A percentile compares a stretch with the other conserved stretches of the same genome.
phyloP scores from a whole-genome alignment of 2,797 vertebrate species.

The Uromys caudimaculatus region DNA sequence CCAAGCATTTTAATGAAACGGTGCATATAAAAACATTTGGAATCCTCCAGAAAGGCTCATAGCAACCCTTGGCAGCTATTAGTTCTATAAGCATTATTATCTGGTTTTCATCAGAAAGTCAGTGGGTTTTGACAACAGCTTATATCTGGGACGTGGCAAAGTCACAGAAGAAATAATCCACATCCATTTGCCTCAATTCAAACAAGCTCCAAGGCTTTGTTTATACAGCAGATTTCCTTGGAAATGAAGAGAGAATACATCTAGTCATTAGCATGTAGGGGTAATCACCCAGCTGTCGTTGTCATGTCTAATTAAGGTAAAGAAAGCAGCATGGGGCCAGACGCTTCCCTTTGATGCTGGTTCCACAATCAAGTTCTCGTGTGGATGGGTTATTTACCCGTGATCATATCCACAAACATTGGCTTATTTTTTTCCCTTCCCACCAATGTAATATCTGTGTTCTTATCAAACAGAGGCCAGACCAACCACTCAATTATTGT shows the following conservation, averaged over 20 bases:
- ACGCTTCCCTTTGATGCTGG: not conserved
- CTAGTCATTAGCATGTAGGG: slow-evolving; percentile 49
- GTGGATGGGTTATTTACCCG: slow-evolving; percentile 52
- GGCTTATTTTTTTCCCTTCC: slow-evolving; percentile 61
- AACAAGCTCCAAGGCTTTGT: slow-evolving; percentile 58
- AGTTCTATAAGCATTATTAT: slow-evolving; percentile 60
- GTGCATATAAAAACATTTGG: slow-evolving; percentile 42
- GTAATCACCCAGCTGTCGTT: slow-evolving; percentile 62
- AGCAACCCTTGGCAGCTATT: slow-evolving; percentile 11
- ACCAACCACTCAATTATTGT: slow-evolving; percentile 70
- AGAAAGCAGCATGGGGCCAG: not conserved
- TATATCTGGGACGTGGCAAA: slow-evolving; percentile 37
- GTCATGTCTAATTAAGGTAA: slow-evolving; percentile 64
- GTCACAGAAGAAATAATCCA: slow-evolving; percentile 62
- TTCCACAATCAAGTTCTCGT: slow-evolving; percentile 24
- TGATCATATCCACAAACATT: slow-evolving; percentile 33
- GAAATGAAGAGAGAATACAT: slow-evolving; percentile 56
- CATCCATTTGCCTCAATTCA: slow-evolving; percentile 53
- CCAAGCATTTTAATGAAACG: slow-evolving; percentile 58
- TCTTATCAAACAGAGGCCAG: slow-evolving; percentile 73
- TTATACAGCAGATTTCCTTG: slow-evolving; percentile 61
- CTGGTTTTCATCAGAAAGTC: slow-evolving; percentile 62
- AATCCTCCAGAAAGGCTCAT: slow-evolving; percentile 11
- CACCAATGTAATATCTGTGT: slow-evolving; percentile 23
- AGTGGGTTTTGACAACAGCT: slow-evolving; percentile 66